Conservation (phyloP, 2,113 vertebrate species). For the Malurus melanocephalus region DNA sequence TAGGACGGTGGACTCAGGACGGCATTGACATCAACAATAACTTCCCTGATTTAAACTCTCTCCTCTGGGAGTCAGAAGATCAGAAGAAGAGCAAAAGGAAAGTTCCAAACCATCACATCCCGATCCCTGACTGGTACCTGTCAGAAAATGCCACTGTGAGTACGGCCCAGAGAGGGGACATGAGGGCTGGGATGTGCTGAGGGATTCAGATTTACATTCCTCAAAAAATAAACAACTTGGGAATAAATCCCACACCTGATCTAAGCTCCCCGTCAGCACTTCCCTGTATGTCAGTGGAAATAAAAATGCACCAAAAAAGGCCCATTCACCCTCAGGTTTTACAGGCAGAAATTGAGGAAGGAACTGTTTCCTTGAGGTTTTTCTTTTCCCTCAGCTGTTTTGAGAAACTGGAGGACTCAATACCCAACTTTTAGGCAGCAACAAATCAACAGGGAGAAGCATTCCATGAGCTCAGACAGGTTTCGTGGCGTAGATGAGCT, state of each 20-base stretch:
- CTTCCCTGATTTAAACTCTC: constrained; percentile 91
- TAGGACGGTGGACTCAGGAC: constrained; percentile 91
- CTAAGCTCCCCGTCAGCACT: neutral
- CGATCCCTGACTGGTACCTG: constrained; percentile 90
- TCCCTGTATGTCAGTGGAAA: neutral
- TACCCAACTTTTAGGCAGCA: neutral
- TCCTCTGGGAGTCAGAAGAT: constrained; percentile 90
- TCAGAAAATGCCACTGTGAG: constrained; percentile 88
- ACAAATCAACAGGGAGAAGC: neutral
- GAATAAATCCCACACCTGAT: neutral
- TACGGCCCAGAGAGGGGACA: neutral
- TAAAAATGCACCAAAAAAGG: neutral
- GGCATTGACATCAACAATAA: constrained; percentile 97
- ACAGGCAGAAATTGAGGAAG: neutral
- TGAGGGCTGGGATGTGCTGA: neutral
- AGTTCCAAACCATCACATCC: constrained; percentile 86
- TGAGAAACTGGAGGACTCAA: rapidly evolving
- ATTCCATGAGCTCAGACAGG: neutral
- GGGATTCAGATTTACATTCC: neutral
- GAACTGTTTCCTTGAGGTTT: neutral
- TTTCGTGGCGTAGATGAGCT: neutral
- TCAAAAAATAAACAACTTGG: neutral
- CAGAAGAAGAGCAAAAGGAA: constrained; percentile 79
- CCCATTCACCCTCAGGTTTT: rapidly evolving
- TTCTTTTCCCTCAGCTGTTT: neutral